Evolutionary conservation across 2,113 vertebrate genomes (phyloP).

Genomic region (Rhynchopsitta pachyrhyncha): DNA sequence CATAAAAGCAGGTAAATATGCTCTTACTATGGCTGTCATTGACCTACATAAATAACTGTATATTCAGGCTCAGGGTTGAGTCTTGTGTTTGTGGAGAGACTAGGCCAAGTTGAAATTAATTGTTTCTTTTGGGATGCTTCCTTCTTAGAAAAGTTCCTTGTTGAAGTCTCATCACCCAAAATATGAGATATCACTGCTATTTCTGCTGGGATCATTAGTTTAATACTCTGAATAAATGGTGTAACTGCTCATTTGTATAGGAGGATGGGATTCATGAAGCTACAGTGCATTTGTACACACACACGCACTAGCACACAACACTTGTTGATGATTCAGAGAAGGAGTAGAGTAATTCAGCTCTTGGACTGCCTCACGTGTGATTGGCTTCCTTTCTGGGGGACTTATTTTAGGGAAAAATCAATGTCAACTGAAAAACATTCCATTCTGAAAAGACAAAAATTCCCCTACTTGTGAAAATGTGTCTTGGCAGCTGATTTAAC

Average conservation of each 20-base stretch:
- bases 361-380: constrained; percentile 71
- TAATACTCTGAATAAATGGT: background rate
- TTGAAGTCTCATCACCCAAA: background rate
- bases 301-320: constrained; percentile 64
- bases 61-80: background rate
- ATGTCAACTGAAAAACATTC: constrained; percentile 71
- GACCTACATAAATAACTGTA: constrained; percentile 7
- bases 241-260: background rate
- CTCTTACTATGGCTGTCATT: background rate
- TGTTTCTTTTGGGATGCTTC: background rate
- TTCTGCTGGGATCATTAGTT: background rate
- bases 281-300: constrained; percentile 65
- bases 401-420: constrained; percentile 76
- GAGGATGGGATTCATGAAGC: constrained; percentile 33
- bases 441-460: constrained; percentile 77
- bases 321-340: constrained; percentile 73
- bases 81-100: background rate
- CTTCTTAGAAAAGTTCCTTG: background rate
- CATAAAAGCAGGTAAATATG: background rate
- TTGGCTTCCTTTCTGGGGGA: constrained; percentile 72
- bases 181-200: background rate
- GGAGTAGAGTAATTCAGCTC: constrained; percentile 76
- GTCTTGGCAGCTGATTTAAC: constrained; percentile 77
- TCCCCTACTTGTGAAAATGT: constrained; percentile 77
- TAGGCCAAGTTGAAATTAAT: background rate